Base-by-base conservation (phyloP, 2,113 vertebrate genomes). In the Ondatra zibethicus region DNA sequence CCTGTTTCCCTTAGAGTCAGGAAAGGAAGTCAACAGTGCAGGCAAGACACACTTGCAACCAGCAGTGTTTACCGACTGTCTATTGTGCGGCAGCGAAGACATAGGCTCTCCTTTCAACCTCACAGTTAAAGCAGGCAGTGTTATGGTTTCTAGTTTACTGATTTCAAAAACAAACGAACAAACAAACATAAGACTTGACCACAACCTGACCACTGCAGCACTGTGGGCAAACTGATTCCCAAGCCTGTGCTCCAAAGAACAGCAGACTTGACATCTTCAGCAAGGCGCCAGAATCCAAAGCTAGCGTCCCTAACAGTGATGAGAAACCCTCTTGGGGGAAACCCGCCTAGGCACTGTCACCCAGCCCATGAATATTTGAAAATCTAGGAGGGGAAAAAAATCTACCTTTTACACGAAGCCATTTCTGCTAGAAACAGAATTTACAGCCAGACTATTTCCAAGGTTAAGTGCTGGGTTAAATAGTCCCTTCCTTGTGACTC, bases 391-490 rank as follows among this genome's bases (percentile, higher is more conserved):
- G 29, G 17, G n/a, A 42, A 73, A 52, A 84, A 93, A 94, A 31
- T 66, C 36, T 76, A 52, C 5, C 47, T 87, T 93, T 89, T 84
- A 94, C n/a, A 45, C 68, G 25, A 94, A n/a, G 84, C 66, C 55
- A 70, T 73, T 94, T 95, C 88, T 90, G 25, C 89, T 91, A n/a
- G 58, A 81, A 91, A 94, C 27, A 92, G 70, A 93, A 95, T 95
- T 96, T 93, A 93, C 29, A 91, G 95, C 23, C 70, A 97, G 80
- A 66, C 39, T 85, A 70, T 72, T 95, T 89, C 91, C 88, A 94
- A 95, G 91, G 85, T 93, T 96, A 91, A 84, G 75, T 93, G 81
- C 66, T 96, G 81, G 81, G 80, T 90, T 90, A 95, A 96, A 90
- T 17, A 82, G 63, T 78, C 76, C 45, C 92, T 91, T 92, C 50